A percentile compares a stretch with the other conserved stretches of the same genome.
phyloP scores from a whole-genome alignment of 1,140 invertebrate species.

The Tetramorium alpestre region DNA sequence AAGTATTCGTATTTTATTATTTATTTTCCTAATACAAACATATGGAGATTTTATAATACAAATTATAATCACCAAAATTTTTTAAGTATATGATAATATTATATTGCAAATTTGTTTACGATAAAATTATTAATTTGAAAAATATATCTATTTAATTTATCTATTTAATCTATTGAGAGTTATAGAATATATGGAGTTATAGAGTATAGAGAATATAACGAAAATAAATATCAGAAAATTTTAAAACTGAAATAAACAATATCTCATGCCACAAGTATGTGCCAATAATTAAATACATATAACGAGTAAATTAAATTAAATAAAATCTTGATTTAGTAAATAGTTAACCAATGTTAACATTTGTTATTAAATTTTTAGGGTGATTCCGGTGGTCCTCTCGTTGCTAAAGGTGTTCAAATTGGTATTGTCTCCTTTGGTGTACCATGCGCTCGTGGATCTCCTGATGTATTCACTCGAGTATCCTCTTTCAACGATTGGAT shows the following conservation, averaged over 20 bases:
- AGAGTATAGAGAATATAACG: not conserved
- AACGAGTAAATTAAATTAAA: not conserved
- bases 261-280: not conserved
- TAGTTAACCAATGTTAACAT: not conserved
- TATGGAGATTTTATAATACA: not conserved
- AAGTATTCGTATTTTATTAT: not conserved
- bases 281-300: not conserved
- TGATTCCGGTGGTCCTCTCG: constrained; percentile 88
- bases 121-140: not conserved
- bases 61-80: not conserved
- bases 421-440: constrained; percentile 89
- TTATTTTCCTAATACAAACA: not conserved
- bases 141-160: not conserved
- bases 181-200: no score
- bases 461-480: constrained; percentile 88
- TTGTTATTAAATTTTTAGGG: constrained; percentile 80
- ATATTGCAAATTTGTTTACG: not conserved
- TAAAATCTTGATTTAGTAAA: not conserved
- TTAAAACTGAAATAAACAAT: not conserved
- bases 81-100: not conserved
- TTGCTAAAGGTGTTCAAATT: constrained; percentile 84
- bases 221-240: not conserved
- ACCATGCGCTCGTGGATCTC: constrained; percentile 88
- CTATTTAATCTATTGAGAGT: not conserved
- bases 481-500: constrained; percentile 86